Evolutionary conservation across 53 echinoderm and acorn worm genomes (phyloP).

Genomic region (Mesocentrotus franciscanus): DNA sequence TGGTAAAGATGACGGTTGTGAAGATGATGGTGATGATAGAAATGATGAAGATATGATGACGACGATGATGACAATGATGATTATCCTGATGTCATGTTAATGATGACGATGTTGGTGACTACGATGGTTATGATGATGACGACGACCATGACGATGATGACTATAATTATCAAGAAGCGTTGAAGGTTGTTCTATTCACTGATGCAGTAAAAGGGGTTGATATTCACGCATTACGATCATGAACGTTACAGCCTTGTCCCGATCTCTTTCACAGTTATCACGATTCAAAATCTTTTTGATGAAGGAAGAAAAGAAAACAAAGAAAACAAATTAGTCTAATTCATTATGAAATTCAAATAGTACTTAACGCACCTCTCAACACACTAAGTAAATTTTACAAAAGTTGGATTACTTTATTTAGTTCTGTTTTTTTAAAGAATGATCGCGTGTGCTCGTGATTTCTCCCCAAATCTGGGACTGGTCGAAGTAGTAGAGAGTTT

Average conservation of each 20-base stretch:
- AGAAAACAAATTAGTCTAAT: not conserved
- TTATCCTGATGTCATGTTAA: too few species aligned
- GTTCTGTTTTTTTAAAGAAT: too few species aligned
- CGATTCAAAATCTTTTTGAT: not conserved
- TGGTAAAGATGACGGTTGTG: not conserved
- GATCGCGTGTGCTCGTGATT: too few species aligned
- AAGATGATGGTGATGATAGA: not conserved
- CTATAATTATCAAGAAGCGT: not conserved
- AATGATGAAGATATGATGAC: not conserved
- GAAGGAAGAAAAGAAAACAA: not conserved
- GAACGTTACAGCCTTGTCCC: not conserved
- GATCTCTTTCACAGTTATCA: not conserved
- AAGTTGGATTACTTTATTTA: too few species aligned
- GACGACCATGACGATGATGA: not conserved
- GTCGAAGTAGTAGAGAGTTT: too few species aligned
- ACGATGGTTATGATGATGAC: not conserved
- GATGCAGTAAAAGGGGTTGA: not conserved
- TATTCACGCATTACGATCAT: not conserved
- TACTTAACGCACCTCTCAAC: too few species aligned
- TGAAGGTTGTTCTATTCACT: not conserved
- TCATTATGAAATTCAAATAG: too few species aligned
- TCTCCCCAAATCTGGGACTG: too few species aligned
- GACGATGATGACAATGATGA: not conserved
- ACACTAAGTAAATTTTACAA: too few species aligned
- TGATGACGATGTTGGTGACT: not conserved